A percentile compares a stretch with the other conserved stretches of the same genome.
phyloP scores from a whole-genome alignment of 2,113 vertebrate genomes.

The Stigmatopora nigra region DNA sequence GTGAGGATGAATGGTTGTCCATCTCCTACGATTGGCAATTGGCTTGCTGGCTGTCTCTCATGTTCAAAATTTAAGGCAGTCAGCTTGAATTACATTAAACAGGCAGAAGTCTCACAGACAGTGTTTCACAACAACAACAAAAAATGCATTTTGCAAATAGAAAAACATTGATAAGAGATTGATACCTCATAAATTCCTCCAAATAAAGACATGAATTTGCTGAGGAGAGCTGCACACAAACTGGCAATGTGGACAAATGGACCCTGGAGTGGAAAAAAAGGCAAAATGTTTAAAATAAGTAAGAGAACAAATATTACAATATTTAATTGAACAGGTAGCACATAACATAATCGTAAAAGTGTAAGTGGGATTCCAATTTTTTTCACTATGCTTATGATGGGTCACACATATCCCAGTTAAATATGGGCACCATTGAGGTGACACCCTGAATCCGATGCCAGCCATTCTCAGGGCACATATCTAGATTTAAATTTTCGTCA shows the following conservation, averaged over 20 bases:
- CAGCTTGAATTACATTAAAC: not conserved
- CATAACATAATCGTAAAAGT: too few species aligned
- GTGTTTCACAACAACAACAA: not conserved
- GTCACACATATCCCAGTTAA: too few species aligned
- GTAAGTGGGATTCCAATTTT: too few species aligned
- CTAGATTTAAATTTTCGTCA: too few species aligned
- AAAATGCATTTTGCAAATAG: not conserved
- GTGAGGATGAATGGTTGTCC: too few species aligned
- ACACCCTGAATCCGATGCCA: too few species aligned
- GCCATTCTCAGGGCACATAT: too few species aligned
- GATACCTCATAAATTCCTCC: constrained; percentile 94
- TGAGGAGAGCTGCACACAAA: constrained; percentile 88
- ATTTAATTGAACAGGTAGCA: not conserved
- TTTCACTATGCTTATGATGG: too few species aligned
- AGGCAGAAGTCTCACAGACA: not conserved
- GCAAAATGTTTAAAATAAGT: not conserved
- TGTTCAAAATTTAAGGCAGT: not conserved
- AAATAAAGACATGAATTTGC: constrained; percentile 95
- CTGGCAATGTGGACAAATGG: constrained; percentile 97
- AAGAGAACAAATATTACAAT: not conserved
- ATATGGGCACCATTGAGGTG: too few species aligned
- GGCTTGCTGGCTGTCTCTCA: too few species aligned
- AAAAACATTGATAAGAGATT: not conserved
- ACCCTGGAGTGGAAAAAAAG: constrained; percentile 66
- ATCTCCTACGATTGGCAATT: too few species aligned